A percentile compares a stretch with the other conserved stretches of the same genome.
Conservation (phyloP, 2,888 invertebrate genomes). For the Nezara viridula region DNA sequence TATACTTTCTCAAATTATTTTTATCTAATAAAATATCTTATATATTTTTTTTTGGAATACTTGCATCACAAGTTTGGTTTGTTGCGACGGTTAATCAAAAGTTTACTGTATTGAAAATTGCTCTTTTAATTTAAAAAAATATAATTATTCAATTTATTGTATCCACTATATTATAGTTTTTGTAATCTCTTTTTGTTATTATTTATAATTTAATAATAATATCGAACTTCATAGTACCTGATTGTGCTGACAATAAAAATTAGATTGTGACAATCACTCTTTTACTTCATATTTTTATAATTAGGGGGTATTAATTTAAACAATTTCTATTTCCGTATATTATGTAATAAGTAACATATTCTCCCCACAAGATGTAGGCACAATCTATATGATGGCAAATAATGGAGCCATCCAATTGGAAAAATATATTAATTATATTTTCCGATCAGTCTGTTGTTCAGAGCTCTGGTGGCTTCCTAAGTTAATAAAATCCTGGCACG, state of each 20-base stretch:
- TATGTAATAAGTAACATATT: neutral
- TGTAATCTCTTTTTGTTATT: neutral
- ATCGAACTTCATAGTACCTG: neutral
- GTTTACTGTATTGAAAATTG: too few relatives aligned
- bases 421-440: neutral
- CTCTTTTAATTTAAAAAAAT: neutral
- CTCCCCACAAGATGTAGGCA: neutral
- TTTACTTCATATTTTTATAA: neutral
- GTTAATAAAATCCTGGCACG: too few relatives aligned
- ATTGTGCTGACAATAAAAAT: conserved; percentile 1
- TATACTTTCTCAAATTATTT: too few relatives aligned
- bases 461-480: too few relatives aligned
- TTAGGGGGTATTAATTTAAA: neutral
- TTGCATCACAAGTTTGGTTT: too few relatives aligned
- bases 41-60: too few relatives aligned
- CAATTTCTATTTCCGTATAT: neutral
- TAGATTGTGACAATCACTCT: neutral
- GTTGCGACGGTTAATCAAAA: too few relatives aligned
- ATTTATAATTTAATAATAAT: neutral
- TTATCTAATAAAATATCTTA: too few relatives aligned
- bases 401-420: too few relatives aligned
- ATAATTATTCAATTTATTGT: neutral
- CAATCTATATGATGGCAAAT: neutral
- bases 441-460: neutral
- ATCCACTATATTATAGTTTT: neutral